Evolutionary conservation across 1,140 invertebrate species (phyloP).

Genomic region (Argopecten irradians): DNA sequence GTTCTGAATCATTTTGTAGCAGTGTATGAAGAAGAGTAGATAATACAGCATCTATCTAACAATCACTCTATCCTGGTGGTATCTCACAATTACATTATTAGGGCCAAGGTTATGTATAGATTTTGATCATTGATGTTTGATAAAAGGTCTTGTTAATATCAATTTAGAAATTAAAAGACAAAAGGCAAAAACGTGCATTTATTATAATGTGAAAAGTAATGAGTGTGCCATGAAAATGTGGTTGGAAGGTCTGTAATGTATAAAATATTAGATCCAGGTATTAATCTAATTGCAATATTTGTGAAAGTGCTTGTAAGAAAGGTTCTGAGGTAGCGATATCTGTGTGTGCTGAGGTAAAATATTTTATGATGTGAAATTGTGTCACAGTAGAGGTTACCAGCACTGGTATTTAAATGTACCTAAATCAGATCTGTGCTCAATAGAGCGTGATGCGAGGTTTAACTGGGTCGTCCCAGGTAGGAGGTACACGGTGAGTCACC

Average conservation of each 20-base stretch:
- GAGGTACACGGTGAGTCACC: not conserved
- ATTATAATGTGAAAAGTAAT: too few species aligned
- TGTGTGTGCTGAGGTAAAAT: too few species aligned
- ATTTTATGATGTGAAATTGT: conserved; percentile 1
- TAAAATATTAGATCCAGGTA: too few species aligned
- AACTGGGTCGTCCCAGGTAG: conserved; percentile 13
- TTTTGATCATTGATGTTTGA: not conserved
- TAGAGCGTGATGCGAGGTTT: not conserved
- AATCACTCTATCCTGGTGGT: conserved; percentile 49
- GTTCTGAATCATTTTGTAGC: not conserved
- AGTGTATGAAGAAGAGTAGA: not conserved
- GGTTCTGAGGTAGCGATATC: too few species aligned
- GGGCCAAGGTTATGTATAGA: not conserved
- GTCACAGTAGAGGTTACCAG: not conserved
- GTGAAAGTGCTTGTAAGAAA: too few species aligned
- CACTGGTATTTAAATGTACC: not conserved
- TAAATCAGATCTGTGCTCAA: not conserved
- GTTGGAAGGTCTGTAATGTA: too few species aligned
- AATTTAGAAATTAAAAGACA: too few species aligned
- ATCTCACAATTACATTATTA: not conserved
- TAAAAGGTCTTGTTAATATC: not conserved
- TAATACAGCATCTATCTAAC: too few species aligned
- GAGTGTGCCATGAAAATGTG: too few species aligned
- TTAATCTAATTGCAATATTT: too few species aligned
- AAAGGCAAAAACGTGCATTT: too few species aligned